Conservation (phyloP, 2,888 invertebrate species). For the Pammene fasciana region DNA sequence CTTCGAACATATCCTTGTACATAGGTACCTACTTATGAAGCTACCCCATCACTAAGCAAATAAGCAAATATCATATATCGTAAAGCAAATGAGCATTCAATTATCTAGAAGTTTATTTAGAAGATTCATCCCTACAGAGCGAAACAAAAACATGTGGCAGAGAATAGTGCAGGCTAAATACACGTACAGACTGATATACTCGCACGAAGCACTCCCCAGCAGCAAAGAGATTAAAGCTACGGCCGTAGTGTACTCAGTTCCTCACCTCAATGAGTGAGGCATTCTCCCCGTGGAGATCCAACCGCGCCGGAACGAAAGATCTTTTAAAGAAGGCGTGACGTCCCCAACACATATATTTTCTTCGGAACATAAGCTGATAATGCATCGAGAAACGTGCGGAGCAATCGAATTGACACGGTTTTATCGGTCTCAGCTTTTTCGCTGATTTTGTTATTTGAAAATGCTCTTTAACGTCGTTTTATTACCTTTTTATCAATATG, state of each 20-base stretch:
- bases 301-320: conserved; percentile 28
- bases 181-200: neutral
- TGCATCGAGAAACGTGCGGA: conserved; percentile 41
- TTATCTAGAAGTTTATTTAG: too few species aligned
- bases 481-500: neutral
- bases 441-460: conserved; percentile 40
- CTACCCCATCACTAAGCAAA: too few species aligned
- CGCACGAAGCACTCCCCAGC: conserved; percentile 1
- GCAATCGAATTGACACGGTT: conserved; percentile 41
- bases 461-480: conserved; percentile 19
- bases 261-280: conserved; percentile 12
- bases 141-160: too few species aligned
- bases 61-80: too few species aligned
- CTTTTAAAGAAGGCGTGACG: conserved; percentile 41
- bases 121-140: too few species aligned
- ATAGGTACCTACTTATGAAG: too few species aligned
- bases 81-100: too few species aligned
- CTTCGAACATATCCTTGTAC: too few species aligned
- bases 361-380: conserved; percentile 42
- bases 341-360: conserved; percentile 40
- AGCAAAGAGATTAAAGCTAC: conserved; percentile 9
- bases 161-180: neutral
- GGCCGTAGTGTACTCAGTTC: conserved; percentile 16
- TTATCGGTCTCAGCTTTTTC: conserved; percentile 36
- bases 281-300: conserved; percentile 20